These are phyloP conservation scores for Ormyrus rosae DNA, from an alignment of 2,888 invertebrate species.

Conservation along the genomic window DNA sequence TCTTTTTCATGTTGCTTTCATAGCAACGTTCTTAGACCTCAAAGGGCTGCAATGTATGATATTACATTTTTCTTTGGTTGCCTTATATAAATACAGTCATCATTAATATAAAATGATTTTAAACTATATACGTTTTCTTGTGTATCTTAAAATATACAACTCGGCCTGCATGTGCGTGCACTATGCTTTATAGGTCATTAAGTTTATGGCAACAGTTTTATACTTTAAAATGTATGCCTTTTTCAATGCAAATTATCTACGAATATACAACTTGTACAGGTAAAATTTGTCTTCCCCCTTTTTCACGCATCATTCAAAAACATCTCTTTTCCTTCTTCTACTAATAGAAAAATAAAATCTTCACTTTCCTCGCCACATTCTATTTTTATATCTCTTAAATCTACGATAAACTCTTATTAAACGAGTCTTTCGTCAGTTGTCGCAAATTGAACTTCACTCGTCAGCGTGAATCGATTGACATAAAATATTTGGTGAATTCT, in stretches of 20 bases:
- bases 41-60: constrained; percentile 55
- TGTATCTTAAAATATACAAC: constrained; percentile 60
- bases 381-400: constrained; percentile 28
- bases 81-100: constrained; percentile 62
- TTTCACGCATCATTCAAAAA: constrained; percentile 39
- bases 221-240: constrained; percentile 48
- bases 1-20: too few relatives aligned
- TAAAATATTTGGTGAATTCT: constrained; percentile 39
- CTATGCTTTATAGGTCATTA: constrained; percentile 33
- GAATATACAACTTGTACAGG: constrained; percentile 44
- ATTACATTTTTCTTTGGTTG: constrained; percentile 62
- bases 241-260: constrained; percentile 27
- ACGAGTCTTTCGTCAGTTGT: constrained; percentile 31
- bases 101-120: constrained; percentile 62
- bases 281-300: constrained; percentile 20
- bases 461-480: constrained; percentile 23
- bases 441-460: constrained; percentile 9
- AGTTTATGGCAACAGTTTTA: constrained; percentile 45
- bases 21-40: too few relatives aligned
- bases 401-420: constrained; percentile 45
- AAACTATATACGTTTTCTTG: constrained; percentile 55
- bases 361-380: constrained; percentile 51
- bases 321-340: constrained; percentile 52
- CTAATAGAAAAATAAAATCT: constrained; percentile 66
- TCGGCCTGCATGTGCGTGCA: constrained; percentile 36